Base-by-base conservation (phyloP, 2,888 invertebrate species). In the Xylota sylvarum region DNA sequence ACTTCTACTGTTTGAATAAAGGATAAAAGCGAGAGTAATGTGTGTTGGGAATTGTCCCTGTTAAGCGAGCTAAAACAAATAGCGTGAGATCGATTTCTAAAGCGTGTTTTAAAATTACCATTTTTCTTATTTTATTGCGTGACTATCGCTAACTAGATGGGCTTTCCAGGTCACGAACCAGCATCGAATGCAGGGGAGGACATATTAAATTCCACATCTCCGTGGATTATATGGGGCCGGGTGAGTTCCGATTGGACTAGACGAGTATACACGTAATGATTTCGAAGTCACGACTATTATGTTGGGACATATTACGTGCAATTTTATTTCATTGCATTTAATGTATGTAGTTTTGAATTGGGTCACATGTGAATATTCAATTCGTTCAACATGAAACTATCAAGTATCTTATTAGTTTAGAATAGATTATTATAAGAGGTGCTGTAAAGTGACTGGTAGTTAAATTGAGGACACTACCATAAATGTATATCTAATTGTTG, bases 281-380 rank as follows among this genome's bases (percentile, higher is more conserved):
- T 48, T n/a, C 40, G 12, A 17, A 83, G 83, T 83, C 83, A 83
- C 67, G 58, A 65, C 40, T 55, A 64, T 56, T 67, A 35, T 65
- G 48, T 7, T 56, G 12, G 64, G 55, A 12, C 23, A 27, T 56
- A n/a, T 46, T 17, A 14, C 56, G 32, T 46, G 35, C 48, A 35
- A 46, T 56, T 60, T 52, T 37, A 37, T 27, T 23, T 40, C 58
- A 30, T 9, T 69, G 67, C 19, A 30, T 30, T 30, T n/a, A 32
- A 17, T 32, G 12, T 5, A 27, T 62, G 17, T 5, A 19, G 32
- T 64, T 5, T 0, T 19, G 0, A 62, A 46, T 19, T 32, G 7
- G 64, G 48, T 65, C 10, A 48, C 40, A 5, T 46, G 60, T n/a
- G 27, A 27, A 55, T 23, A 23, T 6, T 48, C 4, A 10, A n/a